Conservation (phyloP, 2,113 vertebrate genomes). For the Gadus macrocephalus region DNA sequence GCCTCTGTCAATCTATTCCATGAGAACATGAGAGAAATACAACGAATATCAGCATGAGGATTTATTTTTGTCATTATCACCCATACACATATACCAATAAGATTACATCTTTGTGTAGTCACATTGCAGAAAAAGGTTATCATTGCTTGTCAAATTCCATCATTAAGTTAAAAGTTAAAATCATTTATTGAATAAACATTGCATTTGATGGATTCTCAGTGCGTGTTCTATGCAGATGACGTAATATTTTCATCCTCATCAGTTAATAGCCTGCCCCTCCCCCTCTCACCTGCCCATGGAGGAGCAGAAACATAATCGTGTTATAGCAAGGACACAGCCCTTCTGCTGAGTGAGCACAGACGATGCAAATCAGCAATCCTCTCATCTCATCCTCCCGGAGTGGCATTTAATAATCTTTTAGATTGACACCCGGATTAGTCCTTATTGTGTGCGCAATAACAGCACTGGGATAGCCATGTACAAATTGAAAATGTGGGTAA, state of each 20-base stretch:
- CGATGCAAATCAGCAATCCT: constrained; percentile 44
- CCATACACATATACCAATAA: not conserved
- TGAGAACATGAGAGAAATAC: not conserved
- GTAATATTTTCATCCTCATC: constrained; percentile 69
- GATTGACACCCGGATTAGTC: not conserved
- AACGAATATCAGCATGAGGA: not conserved
- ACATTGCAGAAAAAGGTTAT: not conserved
- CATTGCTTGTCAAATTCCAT: constrained; percentile 31
- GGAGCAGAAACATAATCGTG: constrained; percentile 51
- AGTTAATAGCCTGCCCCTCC: constrained; percentile 50
- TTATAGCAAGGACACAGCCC: constrained; percentile 59
- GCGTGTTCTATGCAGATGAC: constrained; percentile 48
- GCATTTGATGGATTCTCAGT: constrained; percentile 7
- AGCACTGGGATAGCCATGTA: not conserved
- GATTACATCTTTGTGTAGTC: not conserved
- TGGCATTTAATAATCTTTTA: constrained; percentile 4
- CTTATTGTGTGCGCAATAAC: not conserved
- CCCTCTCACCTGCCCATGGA: not conserved
- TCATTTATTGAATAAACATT: constrained; percentile 11
- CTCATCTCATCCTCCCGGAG: constrained; percentile 11
- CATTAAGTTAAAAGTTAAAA: constrained; percentile 15
- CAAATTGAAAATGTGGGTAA: not conserved
- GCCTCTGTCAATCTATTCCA: constrained; percentile 16
- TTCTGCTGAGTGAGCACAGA: constrained; percentile 57
- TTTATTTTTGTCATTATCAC: not conserved